phyloP scores from a whole-genome alignment of 2,797 vertebrate genomes.

The Manis javanica region DNA sequence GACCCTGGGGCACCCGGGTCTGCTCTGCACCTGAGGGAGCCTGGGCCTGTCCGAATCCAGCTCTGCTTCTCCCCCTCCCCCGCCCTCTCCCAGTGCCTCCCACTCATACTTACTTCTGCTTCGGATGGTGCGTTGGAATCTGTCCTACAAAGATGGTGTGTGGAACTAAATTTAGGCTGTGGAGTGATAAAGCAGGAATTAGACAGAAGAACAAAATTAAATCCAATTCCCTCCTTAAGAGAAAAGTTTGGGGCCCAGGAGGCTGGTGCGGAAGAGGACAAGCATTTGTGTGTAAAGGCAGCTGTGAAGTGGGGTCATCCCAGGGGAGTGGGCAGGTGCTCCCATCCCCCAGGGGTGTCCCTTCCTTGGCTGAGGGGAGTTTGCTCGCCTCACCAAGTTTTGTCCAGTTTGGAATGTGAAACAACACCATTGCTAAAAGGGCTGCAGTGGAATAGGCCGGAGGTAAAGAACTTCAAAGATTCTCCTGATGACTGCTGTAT shows the following conservation, averaged over 20 bases:
- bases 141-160: neutral
- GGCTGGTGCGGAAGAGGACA: neutral
- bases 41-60: neutral
- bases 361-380: neutral
- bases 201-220: constrained; percentile 14
- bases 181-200: neutral
- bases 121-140: neutral
- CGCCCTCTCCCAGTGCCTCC: neutral
- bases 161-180: constrained; percentile 25
- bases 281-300: neutral
- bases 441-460: neutral
- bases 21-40: neutral
- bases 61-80: neutral
- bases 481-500: neutral
- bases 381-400: neutral
- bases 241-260: neutral
- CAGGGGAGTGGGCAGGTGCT: neutral
- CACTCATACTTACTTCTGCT: neutral
- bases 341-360: neutral
- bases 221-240: neutral
- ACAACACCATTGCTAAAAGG: neutral
- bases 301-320: neutral
- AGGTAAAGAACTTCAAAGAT: neutral
- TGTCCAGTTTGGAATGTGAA: neutral
- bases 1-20: neutral